Conservation (phyloP, 2,888 invertebrate genomes). For the Cantharis flavilabris region DNA sequence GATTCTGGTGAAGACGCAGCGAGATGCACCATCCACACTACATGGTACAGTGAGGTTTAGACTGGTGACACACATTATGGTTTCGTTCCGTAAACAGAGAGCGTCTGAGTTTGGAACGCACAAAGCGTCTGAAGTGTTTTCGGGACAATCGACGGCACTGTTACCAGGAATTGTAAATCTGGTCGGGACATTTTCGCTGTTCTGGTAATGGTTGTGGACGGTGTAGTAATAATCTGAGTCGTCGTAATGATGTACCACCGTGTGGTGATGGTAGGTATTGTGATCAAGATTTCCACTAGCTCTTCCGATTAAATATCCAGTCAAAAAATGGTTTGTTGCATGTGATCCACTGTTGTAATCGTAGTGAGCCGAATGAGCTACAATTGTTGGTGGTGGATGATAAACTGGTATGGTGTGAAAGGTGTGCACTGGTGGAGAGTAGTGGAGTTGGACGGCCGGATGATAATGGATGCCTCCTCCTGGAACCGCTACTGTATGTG, state of each 20-base stretch:
- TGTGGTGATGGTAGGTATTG: background rate
- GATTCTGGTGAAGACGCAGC: background rate
- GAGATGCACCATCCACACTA: background rate
- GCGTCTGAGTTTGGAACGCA: slow-evolving; percentile 17
- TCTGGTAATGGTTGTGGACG: slow-evolving; percentile 48
- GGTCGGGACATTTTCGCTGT: slow-evolving; percentile 37
- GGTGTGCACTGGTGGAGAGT: background rate
- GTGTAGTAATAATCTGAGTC: slow-evolving; percentile 34
- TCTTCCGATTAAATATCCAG: slow-evolving; percentile 20
- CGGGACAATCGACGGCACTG: background rate
- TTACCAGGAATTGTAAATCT: slow-evolving; percentile 20
- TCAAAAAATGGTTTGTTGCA: slow-evolving; percentile 6
- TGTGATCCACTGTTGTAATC: slow-evolving; percentile 7
- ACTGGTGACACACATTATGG: slow-evolving; percentile 47
- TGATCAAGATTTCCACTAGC: background rate
- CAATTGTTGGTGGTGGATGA: slow-evolving; percentile 7
- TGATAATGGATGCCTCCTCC: slow-evolving; percentile 11
- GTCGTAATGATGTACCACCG: background rate
- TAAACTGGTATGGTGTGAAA: slow-evolving; percentile 5
- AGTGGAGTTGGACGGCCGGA: slow-evolving; percentile 12
- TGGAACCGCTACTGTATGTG: slow-evolving; percentile 4
- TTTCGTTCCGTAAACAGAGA: slow-evolving; percentile 40
- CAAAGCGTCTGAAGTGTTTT: background rate
- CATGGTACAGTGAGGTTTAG: slow-evolving; percentile 44
- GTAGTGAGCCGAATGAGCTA: background rate